Evolutionary conservation across 2,797 vertebrate genomes (phyloP), one percentile per base, ranked within the genome.

Genomic region (Premnoplex brunnescens): DNA sequence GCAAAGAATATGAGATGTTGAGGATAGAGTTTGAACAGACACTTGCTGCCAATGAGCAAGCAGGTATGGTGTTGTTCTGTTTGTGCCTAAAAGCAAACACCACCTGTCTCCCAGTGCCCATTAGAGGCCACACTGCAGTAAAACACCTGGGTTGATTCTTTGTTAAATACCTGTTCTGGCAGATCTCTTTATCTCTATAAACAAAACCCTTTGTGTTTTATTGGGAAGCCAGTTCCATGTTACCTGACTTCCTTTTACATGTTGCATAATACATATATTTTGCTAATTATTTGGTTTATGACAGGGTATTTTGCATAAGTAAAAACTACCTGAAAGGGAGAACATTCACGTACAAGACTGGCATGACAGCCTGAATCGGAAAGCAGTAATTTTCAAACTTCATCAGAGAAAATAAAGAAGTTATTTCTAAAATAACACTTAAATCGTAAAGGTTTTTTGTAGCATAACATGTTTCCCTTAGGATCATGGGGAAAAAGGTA

Each of bases 1-100:
- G 99, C 93, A 99, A 99, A 97, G 99, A 99, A 91, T 99, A 99
- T 5, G 99, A 99, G 96, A 99, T 99, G 99, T 88, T 99, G 95
- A 98, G 99, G 92, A 99, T 99, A 36, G 99, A 99, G 67, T 99
- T 99, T 94, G 99, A 99, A 78, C 99, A 99, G 97, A 99, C 99
- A 0, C 98, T 99, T 19, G 99, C 99, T 22, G 99, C 99, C 94
- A 99, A 99, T 24, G 99, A 99, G 81, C 99, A 99, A 98, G 99
- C 99, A 97, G 99, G 99, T 99, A 98, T 36, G 20, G 10, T 23
- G 2, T 41, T 64, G 16, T 67, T 83, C 18, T 79, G 17, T 41
- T 51, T 72, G 12, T 43, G 4, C 20, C 74, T 77, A 13, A 74
- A 91, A 80, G 9, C 4, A 13, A 55, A 1, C 32, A 26, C 6